Conservation (phyloP, 35 echinoderm and acorn worm species). For the Apostichopus californicus region DNA sequence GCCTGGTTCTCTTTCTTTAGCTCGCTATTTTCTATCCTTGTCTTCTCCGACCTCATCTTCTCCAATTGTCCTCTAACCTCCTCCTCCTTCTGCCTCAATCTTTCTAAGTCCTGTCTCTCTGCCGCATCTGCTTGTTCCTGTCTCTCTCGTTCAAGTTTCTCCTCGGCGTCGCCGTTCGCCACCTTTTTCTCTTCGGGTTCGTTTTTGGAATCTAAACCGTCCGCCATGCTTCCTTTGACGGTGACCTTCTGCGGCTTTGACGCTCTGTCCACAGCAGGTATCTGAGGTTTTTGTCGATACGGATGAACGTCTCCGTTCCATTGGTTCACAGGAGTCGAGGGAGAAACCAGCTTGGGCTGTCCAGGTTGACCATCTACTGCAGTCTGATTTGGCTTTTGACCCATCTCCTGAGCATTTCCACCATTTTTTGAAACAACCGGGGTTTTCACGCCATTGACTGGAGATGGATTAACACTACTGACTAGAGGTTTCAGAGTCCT, state of each 20-base stretch:
- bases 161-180: background rate
- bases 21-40: slow-evolving; percentile 63
- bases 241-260: slow-evolving; percentile 34
- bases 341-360: background rate
- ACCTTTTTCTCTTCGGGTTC: background rate
- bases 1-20: slow-evolving; percentile 68
- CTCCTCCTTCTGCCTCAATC: slow-evolving; percentile 40
- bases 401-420: background rate
- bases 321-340: background rate
- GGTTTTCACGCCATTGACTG: background rate
- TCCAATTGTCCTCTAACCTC: slow-evolving; percentile 69
- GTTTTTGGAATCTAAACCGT: background rate
- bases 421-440: background rate
- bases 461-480: slow-evolving; percentile 14
- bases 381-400: background rate
- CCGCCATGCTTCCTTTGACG: background rate
- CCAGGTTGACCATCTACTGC: background rate
- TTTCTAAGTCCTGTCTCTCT: slow-evolving; percentile 22
- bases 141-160: slow-evolving; percentile 3
- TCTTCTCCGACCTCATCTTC: slow-evolving; percentile 62
- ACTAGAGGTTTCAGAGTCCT: slow-evolving; percentile 52
- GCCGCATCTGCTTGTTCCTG: background rate
- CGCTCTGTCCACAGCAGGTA: slow-evolving; percentile 44
- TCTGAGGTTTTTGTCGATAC: background rate
- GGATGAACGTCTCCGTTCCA: background rate